Base-by-base conservation (phyloP, 2,888 invertebrate species). In the Eristalis pertinax region DNA sequence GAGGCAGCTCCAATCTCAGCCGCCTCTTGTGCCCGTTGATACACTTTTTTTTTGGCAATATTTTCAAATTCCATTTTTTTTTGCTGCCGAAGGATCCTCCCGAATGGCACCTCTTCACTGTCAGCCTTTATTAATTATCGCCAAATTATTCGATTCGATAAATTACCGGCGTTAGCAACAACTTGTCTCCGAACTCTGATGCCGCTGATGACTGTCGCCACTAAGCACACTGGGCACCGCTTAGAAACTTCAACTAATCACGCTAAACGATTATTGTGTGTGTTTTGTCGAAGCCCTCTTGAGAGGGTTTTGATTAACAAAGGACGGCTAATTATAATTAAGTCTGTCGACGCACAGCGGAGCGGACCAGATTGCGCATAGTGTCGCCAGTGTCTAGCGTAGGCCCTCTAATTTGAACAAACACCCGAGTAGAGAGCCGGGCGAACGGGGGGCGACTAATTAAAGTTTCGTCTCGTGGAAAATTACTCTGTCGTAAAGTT, bases 281-380 rank as follows among this genome's bases (percentile, higher is more conserved):
- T 32, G 38, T 41, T 68, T 50, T 68, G n/a, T 68, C 19, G n/a
- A 32, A 32, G 63, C 73, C 35, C 35, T 64, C 32, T 74, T 43
- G 74, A 74, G 50, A 56, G 56, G 32, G 24, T 41, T 68, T 22
- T 62, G 68, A 68, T 76, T 76, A 76, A 58, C 68, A 76, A 68
- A 62, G 62, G 76, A 29, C 60, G 68, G 62, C 76, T 76, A 76
- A 76, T 76, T 76, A 76, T 62, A 68, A 76, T 68, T 43, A 68
- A 60, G 62, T 68, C 60, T 68, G 26, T 32, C 41, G 60, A 72
- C 58, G 65, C 19, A 76, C 41, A 67, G 43, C n/a, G 29, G 26
- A 22, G 35, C 32, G 10, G n/a, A 50, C 22, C 22, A 13, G 74
- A 50, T 64, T 64, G 58, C 38, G 35, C 56, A 74, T 24, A 58